Evolutionary conservation across 2,797 vertebrate species (phyloP).

Genomic region (Muscicapa comitata): DNA sequence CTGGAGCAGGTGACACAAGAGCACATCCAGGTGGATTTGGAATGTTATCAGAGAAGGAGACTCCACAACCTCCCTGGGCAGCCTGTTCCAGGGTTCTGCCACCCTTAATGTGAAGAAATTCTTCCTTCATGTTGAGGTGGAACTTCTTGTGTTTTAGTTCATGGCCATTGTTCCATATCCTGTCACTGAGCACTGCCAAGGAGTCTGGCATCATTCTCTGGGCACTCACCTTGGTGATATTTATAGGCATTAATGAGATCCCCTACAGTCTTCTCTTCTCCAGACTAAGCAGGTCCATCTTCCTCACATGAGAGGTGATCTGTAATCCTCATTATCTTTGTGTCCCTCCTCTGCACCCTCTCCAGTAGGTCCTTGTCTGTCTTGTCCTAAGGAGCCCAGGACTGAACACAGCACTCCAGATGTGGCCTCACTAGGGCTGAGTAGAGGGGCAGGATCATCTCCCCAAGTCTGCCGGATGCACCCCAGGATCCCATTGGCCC

Average conservation of each 20-base stretch:
- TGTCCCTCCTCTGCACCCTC: not conserved
- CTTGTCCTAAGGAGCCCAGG: not conserved
- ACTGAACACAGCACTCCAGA: not conserved
- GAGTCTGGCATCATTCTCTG: not conserved
- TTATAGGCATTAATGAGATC: not conserved
- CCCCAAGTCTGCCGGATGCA: accelerated
- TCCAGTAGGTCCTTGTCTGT: not conserved
- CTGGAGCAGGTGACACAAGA: not conserved
- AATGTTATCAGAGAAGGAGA: not conserved
- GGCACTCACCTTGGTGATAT: not conserved
- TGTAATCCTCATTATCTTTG: not conserved
- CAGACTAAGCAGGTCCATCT: not conserved
- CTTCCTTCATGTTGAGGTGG: not conserved
- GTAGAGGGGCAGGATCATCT: not conserved
- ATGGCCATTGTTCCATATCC: not conserved
- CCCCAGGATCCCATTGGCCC: not conserved
- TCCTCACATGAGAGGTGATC: not conserved
- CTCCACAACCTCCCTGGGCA: not conserved
- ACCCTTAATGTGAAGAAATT: not conserved
- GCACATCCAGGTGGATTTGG: not conserved
- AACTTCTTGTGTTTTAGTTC: not conserved
- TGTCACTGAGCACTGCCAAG: not conserved
- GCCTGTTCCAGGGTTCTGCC: not conserved
- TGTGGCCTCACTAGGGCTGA: not conserved
- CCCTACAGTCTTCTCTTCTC: not conserved